Evolutionary conservation across 2,797 vertebrate species (phyloP).

Genomic region (Rhyacichthys aspro): DNA sequence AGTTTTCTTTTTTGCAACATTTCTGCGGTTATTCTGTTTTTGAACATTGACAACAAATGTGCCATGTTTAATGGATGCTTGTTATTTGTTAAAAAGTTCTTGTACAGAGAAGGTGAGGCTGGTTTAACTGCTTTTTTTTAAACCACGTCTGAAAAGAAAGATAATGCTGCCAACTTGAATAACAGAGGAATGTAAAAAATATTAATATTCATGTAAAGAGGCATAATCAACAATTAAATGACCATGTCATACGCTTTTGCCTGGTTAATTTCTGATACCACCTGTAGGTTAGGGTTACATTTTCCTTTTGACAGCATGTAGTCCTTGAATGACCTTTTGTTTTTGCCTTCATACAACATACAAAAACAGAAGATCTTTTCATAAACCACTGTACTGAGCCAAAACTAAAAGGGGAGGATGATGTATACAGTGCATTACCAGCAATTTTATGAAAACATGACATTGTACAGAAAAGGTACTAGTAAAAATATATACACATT

Average conservation of each 20-base stretch:
- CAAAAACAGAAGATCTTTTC: too few relatives aligned
- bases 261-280: conserved; percentile 2
- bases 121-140: conserved; percentile 46
- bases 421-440: too few relatives aligned
- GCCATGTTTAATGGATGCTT: conserved; percentile 54
- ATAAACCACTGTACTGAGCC: too few relatives aligned
- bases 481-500: too few relatives aligned
- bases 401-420: too few relatives aligned
- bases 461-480: too few relatives aligned
- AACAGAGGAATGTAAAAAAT: conserved; percentile 62
- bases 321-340: too few relatives aligned
- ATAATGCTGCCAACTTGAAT: conserved; percentile 62
- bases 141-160: conserved; percentile 50
- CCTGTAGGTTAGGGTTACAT: too few relatives aligned
- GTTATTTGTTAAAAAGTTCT: conserved; percentile 67
- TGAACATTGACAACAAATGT: conserved; percentile 36
- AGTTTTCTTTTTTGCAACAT: conserved; percentile 21
- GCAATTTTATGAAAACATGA: too few relatives aligned
- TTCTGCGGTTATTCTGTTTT: conserved; percentile 13
- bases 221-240: conserved; percentile 65
- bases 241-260: conserved; percentile 48
- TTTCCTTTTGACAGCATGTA: background rate
- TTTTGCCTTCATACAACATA: too few relatives aligned
- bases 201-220: conserved; percentile 67
- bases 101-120: conserved; percentile 48